Conservation (phyloP, 2,113 vertebrate genomes). For the Lophura nycthemera region DNA sequence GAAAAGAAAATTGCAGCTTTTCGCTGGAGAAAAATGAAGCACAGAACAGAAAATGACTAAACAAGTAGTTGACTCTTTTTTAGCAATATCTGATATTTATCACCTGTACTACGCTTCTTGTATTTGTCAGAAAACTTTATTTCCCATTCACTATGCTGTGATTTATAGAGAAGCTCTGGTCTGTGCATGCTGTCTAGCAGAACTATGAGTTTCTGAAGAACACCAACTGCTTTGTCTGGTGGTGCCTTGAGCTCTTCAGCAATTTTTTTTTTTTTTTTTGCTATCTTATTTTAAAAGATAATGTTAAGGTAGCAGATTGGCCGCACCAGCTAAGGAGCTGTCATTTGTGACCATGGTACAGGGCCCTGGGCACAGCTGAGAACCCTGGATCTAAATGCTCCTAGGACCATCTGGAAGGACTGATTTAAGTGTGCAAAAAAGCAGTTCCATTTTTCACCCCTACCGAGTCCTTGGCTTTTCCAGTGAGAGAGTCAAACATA, state of each 20-base stretch:
- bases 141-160: neutral
- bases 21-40: neutral
- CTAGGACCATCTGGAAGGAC: conserved; percentile 1
- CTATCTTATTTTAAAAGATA: neutral
- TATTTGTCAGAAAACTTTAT: neutral
- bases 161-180: neutral
- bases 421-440: neutral
- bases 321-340: neutral
- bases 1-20: conserved; percentile 16
- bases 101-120: neutral
- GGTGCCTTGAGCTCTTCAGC: neutral
- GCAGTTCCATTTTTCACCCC: neutral
- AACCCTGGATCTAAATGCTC: fast-evolving
- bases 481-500: neutral
- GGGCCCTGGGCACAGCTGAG: neutral
- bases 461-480: conserved; percentile 18
- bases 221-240: neutral
- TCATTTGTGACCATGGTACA: neutral
- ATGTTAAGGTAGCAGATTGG: neutral
- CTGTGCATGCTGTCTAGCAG: neutral
- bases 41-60: neutral
- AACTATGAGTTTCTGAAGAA: neutral
- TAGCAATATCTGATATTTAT: neutral
- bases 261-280: fast-evolving
- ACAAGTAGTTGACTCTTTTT: neutral